Conservation (phyloP, 2,113 vertebrate species). For the Podarcis muralis region DNA sequence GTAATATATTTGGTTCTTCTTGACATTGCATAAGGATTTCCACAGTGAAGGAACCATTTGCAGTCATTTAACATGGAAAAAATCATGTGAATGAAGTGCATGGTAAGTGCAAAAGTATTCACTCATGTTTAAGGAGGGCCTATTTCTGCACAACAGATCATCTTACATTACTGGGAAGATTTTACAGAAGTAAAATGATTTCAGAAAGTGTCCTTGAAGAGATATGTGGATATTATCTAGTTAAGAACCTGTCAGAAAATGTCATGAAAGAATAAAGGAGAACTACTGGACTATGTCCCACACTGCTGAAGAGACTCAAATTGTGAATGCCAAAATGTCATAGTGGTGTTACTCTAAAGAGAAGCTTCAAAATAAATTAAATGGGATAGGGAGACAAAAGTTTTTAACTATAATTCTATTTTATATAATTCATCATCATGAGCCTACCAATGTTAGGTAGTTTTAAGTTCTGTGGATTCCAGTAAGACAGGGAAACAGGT, state of each 20-base stretch:
- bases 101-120: not conserved
- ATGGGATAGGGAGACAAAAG: not conserved
- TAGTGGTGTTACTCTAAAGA: slow-evolving; percentile 8
- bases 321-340: not conserved
- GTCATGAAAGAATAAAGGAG: slow-evolving; percentile 14
- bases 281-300: slow-evolving; percentile 30
- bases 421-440: not conserved
- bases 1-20: not conserved
- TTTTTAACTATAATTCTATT: not conserved
- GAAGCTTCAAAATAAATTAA: not conserved
- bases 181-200: slow-evolving; percentile 18
- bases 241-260: not conserved
- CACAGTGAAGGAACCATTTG: not conserved
- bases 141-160: slow-evolving; percentile 28
- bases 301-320: not conserved
- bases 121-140: not conserved
- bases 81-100: not conserved
- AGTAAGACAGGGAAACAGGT: not conserved
- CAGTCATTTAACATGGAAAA: not conserved
- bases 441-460: not conserved
- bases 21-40: not conserved
- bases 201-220: not conserved
- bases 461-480: not conserved
- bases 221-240: slow-evolving; percentile 1
- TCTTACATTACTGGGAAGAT: slow-evolving; percentile 35